Evolutionary conservation across 2,797 vertebrate species (phyloP).

Genomic region (Pipistrellus pygmaeus): DNA sequence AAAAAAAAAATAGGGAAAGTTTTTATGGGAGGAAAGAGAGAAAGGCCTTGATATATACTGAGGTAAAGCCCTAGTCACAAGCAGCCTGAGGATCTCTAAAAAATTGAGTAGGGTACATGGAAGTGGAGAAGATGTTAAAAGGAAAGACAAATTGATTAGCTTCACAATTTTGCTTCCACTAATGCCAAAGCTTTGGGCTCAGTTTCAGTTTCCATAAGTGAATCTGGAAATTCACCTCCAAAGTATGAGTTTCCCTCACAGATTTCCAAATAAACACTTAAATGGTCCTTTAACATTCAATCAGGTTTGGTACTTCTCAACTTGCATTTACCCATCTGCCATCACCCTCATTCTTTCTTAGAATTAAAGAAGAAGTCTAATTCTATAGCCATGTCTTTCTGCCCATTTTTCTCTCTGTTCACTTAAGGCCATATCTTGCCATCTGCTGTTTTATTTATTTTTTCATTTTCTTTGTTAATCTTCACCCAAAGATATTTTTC

Average conservation of each 20-base stretch:
- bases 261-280: neutral
- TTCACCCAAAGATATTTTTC: no score
- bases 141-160: neutral
- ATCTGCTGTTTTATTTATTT: neutral
- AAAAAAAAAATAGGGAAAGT: constrained; percentile 6
- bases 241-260: constrained; percentile 10
- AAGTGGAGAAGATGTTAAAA: neutral
- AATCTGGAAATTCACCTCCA: no score
- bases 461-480: no score
- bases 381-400: neutral
- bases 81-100: neutral
- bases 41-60: neutral
- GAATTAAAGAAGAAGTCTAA: neutral
- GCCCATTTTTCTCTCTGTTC: neutral
- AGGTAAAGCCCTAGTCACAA: neutral
- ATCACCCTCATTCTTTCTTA: neutral
- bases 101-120: neutral
- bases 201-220: neutral
- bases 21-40: neutral
- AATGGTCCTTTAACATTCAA: neutral
- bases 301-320: neutral
- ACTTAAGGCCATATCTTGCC: neutral
- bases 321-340: neutral
- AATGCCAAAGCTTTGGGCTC: neutral
- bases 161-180: neutral